Conservation (phyloP, 2,888 invertebrate genomes). For the Tetheella fluctuosa region DNA sequence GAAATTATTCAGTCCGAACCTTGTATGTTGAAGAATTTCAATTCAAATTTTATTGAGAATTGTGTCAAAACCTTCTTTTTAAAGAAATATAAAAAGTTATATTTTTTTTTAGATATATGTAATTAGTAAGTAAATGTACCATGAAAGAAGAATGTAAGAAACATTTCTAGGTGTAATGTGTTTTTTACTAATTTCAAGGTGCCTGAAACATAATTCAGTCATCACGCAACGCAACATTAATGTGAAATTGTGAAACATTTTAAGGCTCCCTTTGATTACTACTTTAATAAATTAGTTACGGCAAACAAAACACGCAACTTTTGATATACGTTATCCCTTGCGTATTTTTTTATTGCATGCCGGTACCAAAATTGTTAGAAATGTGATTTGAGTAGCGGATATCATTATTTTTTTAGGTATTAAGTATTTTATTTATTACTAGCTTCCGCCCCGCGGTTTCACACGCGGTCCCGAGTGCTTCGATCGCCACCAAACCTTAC, state of each 20-base stretch:
- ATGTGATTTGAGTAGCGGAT: too few species aligned
- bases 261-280: background rate
- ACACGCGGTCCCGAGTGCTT: too few species aligned
- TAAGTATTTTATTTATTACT: too few species aligned
- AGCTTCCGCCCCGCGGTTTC: too few species aligned
- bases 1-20: constrained; percentile 16
- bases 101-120: too few species aligned
- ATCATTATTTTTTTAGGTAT: too few species aligned
- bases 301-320: background rate
- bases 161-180: background rate
- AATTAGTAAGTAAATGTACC: too few species aligned
- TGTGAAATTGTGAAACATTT: background rate
- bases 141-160: background rate
- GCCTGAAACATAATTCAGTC: background rate
- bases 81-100: too few species aligned
- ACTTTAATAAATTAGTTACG: constrained; percentile 2
- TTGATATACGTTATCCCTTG: background rate
- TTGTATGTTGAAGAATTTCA: background rate
- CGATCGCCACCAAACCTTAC: too few species aligned
- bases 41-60: background rate
- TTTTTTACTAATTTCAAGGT: background rate
- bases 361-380: background rate
- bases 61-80: too few species aligned
- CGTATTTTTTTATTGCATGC: background rate
- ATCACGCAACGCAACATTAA: background rate